Evolutionary conservation across 1,140 invertebrate species (phyloP), one percentile per base, ranked within the genome.

Genomic region (Drosophila dunni): DNA sequence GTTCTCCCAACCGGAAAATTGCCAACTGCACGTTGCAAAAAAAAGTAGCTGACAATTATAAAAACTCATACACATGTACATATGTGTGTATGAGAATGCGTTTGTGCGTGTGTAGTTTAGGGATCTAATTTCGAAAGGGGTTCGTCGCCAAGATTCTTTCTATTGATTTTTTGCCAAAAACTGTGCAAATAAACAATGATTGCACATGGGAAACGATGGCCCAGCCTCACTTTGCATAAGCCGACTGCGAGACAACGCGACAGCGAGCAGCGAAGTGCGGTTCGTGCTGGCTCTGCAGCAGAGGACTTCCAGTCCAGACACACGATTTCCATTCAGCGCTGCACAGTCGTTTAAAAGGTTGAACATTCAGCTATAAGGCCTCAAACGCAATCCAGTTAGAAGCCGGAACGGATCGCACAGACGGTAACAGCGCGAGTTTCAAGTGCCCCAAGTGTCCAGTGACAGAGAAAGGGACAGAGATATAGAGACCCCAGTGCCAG

Each of bases 371-470:
- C 90, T 74, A 81, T 90, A 83, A 84, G 79, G 48, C 61, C 67
- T 91, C 91, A 91, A 81, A 86, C 75, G 88, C 70, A 78, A 91
- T 80, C 72, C 84, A 91, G 91, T 90, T 86, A 88, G 79, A 78
- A 78, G 77, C 77, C 81, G 79, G 74, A 84, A 91, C 91, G 91
- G 88, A 90, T 90, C 84, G 84, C 61, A 79, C 48, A 65, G 62
- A 20, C 60, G 60, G 60, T 61, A 50, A 33, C 40, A 56, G n/a
- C 50, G 15, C 63, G 54, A 44, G 50, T 36, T 34, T 33, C 15
- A 24, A 54, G 38, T 34, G 17, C 34, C 10, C 58, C 42, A 15
- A 40, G 34, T 45, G 57, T 33, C 24, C 60, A 62, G 60, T 62
- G 60, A 24, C 33, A 15, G 40, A 17, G 58, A 8, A 8, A 64